Evolutionary conservation across 2,888 invertebrate genomes (phyloP).

Genomic region (Chymomyza fuscimana): DNA sequence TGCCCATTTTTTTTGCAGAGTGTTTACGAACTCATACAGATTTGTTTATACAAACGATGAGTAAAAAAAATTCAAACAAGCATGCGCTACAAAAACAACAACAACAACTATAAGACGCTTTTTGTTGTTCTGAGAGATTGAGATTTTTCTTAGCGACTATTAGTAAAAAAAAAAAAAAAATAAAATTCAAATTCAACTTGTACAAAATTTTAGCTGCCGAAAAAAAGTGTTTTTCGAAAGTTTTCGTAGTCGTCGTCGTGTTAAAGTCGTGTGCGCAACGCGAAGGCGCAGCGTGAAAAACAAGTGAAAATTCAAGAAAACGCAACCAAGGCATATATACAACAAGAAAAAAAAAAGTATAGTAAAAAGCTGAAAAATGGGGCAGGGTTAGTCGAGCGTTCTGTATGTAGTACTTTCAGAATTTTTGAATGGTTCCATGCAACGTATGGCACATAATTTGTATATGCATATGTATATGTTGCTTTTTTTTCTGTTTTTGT

Average conservation of each 20-base stretch:
- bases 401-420: slow-evolving; percentile 15
- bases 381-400: slow-evolving; percentile 79
- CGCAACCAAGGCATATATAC: slow-evolving; percentile 1
- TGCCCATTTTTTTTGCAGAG: slow-evolving; percentile 17
- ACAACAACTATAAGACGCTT: neutral
- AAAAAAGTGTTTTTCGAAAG: slow-evolving; percentile 21
- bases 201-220: slow-evolving; percentile 38
- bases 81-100: neutral
- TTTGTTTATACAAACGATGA: slow-evolving; percentile 59
- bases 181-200: slow-evolving; percentile 53
- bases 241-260: slow-evolving; percentile 70
- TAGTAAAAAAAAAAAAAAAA: slow-evolving; percentile 30
- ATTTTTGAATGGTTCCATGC: slow-evolving; percentile 12
- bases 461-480: neutral
- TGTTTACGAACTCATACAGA: slow-evolving; percentile 65
- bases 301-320: slow-evolving; percentile 12
- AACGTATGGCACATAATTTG: neutral
- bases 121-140: neutral
- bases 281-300: slow-evolving; percentile 56
- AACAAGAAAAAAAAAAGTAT: neutral
- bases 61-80: slow-evolving; percentile 22
- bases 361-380: slow-evolving; percentile 68
- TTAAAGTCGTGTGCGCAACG: slow-evolving; percentile 76
- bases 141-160: slow-evolving; percentile 20
- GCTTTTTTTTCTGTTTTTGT: slow-evolving; percentile 21